Conservation (phyloP, 2,113 vertebrate species). For the Manacus vitellinus region DNA sequence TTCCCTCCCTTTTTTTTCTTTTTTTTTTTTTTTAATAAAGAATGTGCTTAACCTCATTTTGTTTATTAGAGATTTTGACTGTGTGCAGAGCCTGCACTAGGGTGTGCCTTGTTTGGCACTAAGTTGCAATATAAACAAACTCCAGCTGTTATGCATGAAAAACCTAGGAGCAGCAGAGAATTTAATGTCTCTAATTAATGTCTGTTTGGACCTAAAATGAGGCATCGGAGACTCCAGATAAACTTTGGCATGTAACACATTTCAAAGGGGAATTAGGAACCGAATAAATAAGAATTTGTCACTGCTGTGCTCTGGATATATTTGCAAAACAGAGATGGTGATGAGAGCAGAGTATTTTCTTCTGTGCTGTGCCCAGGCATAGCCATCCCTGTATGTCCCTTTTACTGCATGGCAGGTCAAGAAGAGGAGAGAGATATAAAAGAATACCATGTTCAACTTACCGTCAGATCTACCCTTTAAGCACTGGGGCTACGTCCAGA, state of each 20-base stretch:
- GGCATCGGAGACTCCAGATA: neutral
- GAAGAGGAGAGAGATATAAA: neutral
- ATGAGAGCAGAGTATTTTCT: neutral
- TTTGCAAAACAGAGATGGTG: neutral
- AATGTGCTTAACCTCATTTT: neutral
- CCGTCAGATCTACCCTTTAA: neutral
- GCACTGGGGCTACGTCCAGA: neutral
- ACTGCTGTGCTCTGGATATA: neutral
- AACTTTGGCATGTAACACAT: neutral
- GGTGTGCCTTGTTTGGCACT: conserved; percentile 28
- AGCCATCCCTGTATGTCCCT: neutral
- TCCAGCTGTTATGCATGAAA: conserved; percentile 31
- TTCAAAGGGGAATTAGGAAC: neutral
- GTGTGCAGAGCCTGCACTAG: neutral
- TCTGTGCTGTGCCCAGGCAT: neutral
- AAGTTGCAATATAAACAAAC: conserved; percentile 1
- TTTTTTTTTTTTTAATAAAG: neutral
- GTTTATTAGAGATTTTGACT: conserved; percentile 20
- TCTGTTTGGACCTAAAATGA: conserved; percentile 22
- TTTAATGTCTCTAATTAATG: neutral
- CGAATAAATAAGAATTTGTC: neutral
- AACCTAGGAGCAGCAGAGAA: neutral
- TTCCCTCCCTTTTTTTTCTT: rapidly evolving
- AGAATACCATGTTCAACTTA: neutral
- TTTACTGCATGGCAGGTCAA: neutral